Evolutionary conservation across 1,140 invertebrate genomes (phyloP), one percentile per base, ranked within the genome.

Genomic region (Drosophila nikananu): DNA sequence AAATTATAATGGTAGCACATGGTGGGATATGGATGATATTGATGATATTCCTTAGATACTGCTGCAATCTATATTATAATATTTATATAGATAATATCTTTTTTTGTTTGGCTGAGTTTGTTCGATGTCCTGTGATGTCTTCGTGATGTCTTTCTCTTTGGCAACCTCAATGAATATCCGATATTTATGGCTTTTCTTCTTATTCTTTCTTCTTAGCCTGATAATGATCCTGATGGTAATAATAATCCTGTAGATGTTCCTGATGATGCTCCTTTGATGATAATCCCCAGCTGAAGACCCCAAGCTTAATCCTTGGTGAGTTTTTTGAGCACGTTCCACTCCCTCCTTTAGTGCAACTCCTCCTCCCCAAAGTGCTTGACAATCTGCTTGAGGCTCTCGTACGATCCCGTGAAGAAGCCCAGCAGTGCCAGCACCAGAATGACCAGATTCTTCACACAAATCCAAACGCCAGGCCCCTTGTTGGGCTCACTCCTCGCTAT

Each of bases 371-470:
- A 92, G 55, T 92, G 83, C 41, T 78, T 75, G 19, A 96, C 74
- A 57, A 97, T 96, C 15, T 95, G 91, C 2, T 93, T 92, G 5
- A 97, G 74, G 79, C 96, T 97, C 65, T 96, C 95, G 83, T 96
- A 97, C 0, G 96, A 96, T 35, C 97, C 97, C 1, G 96, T 96
- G 0, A 95, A 77, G 91, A 96, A 96, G 5, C 96, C 96, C 32
- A 96, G 76, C 2, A 97, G 44, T 0, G 96, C 96, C 37, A 97
- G 93, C 0, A 95, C 7, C 2, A 97, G 93, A 19, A 97, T 96
- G 21, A 94, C 46, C 4, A 94, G 61, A 81, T 97, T 95, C 82
- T 97, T 97, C 3, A 93, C 17, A 3, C 94, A 74, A 12, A 94
- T 93, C 48, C 89, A 89, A 3, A 80, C 15, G 4, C 94, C 93